Evolutionary conservation across 1,140 invertebrate species (phyloP).

Genomic region (Ostrea denselamellosa): DNA sequence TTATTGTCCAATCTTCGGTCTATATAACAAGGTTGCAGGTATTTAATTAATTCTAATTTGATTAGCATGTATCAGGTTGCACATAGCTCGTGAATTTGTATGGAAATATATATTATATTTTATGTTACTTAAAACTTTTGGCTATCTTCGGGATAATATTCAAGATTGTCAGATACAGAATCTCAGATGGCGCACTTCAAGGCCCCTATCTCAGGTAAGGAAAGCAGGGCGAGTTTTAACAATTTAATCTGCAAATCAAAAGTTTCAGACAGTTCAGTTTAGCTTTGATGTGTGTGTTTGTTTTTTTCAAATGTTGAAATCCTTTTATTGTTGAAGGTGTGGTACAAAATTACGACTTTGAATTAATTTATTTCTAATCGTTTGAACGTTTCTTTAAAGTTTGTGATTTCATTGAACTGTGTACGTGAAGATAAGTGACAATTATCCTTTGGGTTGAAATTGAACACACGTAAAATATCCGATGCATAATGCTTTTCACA

Average conservation of each 20-base stretch:
- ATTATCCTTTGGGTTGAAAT: too few relatives aligned
- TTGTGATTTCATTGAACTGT: too few relatives aligned
- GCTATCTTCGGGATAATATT: background rate
- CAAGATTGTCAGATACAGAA: background rate
- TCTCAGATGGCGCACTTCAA: background rate
- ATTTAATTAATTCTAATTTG: slow-evolving; percentile 10
- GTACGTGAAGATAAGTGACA: too few relatives aligned
- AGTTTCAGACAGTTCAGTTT: background rate
- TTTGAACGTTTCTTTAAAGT: too few relatives aligned
- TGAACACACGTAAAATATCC: too few relatives aligned
- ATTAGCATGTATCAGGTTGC: background rate
- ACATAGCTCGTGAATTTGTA: background rate
- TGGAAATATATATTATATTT: background rate
- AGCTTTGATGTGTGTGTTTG: too few relatives aligned
- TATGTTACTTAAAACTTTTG: background rate
- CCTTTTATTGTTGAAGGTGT: background rate
- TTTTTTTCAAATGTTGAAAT: background rate
- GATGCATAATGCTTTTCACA: too few relatives aligned
- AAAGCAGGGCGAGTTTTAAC: background rate
- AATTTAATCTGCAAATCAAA: background rate
- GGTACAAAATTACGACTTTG: background rate
- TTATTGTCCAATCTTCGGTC: background rate
- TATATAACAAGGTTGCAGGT: background rate
- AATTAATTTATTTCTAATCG: background rate
- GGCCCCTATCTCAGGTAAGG: background rate